These are phyloP conservation scores for Papilio gigon DNA, from an alignment of 2,888 invertebrate species.

Conservation along the genomic window DNA sequence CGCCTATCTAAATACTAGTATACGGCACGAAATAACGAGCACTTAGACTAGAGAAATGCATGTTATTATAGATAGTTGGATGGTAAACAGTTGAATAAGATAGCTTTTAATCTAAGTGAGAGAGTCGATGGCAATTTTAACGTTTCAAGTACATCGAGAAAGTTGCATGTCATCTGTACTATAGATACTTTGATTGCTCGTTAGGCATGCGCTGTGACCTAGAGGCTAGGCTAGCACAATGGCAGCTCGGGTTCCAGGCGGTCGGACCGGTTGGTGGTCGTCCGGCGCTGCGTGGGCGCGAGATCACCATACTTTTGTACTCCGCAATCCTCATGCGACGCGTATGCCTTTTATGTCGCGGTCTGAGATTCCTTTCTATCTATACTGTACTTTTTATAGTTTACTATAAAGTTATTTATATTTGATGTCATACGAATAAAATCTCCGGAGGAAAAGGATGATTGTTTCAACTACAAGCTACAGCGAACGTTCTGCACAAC, in stretches of 20 bases:
- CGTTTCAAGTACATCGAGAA: constrained; percentile 4
- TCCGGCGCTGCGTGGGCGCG: constrained; percentile 43
- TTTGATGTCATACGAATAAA: no score
- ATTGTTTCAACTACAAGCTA: no score
- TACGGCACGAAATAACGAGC: background rate
- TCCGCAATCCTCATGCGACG: background rate
- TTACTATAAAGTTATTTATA: background rate
- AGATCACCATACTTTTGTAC: constrained; percentile 5
- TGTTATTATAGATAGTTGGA: background rate
- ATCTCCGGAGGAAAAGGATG: no score
- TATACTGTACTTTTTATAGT: background rate
- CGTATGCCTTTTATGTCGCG: constrained; percentile 7
- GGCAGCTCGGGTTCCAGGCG: constrained; percentile 66
- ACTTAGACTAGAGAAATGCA: background rate
- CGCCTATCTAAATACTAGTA: background rate
- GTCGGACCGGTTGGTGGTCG: constrained; percentile 62
- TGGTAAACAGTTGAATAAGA: no score
- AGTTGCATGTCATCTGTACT: constrained; percentile 19
- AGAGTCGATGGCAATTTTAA: no score
- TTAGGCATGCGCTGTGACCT: constrained; percentile 53
- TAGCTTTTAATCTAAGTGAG: no score
- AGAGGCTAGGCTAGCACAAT: constrained; percentile 61
- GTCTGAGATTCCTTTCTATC: background rate
- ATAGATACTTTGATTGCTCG: constrained; percentile 12
- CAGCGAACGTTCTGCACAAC: no score